A percentile compares a stretch with the other conserved stretches of the same genome.
Evolutionary conservation across 2,113 vertebrate genomes (phyloP).

Genomic region (Crotalus helleri): DNA sequence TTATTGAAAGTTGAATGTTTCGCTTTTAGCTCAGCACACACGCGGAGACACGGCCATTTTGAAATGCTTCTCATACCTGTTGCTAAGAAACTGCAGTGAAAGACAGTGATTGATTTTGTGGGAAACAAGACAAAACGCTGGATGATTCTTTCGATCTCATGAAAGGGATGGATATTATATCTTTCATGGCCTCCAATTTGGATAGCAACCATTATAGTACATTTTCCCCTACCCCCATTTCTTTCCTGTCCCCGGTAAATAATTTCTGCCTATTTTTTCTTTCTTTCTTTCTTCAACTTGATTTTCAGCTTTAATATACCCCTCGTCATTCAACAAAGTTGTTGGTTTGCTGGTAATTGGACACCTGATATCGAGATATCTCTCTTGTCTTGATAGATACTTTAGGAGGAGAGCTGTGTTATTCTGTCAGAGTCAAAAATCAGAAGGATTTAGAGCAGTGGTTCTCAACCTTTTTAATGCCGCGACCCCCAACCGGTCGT

Average conservation of each 20-base stretch:
- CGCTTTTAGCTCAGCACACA: neutral
- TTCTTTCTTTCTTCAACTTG: neutral
- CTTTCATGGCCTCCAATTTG: neutral
- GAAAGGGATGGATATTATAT: neutral
- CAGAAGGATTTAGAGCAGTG: too few relatives aligned
- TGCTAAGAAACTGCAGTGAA: neutral
- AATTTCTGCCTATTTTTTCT: neutral
- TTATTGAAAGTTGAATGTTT: neutral
- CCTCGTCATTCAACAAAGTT: neutral
- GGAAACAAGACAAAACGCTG: neutral
- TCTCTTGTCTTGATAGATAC: neutral
- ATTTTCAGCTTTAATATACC: neutral
- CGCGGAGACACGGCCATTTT: neutral
- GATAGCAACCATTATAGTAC: neutral
- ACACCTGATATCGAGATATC: neutral
- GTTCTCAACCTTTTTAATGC: too few relatives aligned
- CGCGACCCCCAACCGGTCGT: too few relatives aligned
- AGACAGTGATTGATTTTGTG: neutral
- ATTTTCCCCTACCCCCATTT: neutral
- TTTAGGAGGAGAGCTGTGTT: too few relatives aligned
- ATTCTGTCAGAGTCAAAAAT: too few relatives aligned
- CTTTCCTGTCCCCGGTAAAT: neutral
- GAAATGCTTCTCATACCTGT: neutral
- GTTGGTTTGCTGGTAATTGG: neutral
- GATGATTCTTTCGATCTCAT: neutral